Base-by-base conservation (phyloP, 1,140 invertebrate species). In the Anastrepha ludens region DNA sequence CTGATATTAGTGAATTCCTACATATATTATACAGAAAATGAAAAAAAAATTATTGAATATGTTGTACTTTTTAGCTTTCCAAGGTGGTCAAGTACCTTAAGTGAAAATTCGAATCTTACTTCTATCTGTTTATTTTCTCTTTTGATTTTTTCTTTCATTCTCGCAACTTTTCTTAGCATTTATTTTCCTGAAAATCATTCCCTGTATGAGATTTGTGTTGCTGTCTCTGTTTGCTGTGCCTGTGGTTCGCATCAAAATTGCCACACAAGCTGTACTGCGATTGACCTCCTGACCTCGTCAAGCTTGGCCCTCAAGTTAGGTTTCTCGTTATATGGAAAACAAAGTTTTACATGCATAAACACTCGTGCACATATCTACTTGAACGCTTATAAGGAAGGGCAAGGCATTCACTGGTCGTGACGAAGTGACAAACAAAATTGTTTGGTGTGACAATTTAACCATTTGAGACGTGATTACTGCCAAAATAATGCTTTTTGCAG, bases 371-470 rank as follows among this genome's bases (percentile, higher is more conserved):
- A 17, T 15, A 44, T 74, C 3, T 20, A 20, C 3, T 81, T 55
- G 44, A 81, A 20, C 17, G 20, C 74, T 81, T 81, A 81, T 81
- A 81, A 81, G 74, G 74, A 81, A 81, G 74, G 74, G 74, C 74
- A 81, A 47, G 74, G 74, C 74, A 81, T 81, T 20, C 17, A 55
- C 15, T 81, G 44, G 74, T 81, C 74, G 74, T 81, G 74, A 81
- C 74, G 74, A 81, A 81, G 47, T 81, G 74, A 81, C 74, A 81
- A 81, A 41, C 74, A 47, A 41, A 55, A 58, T 47, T 13, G 74
- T 20, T 81, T 55, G 74, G 47, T 58, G 74, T 81, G 74, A 81
- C 74, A 81, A 81, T 81, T 81, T 81, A 81, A 81, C 44, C 74
- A 55, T 81, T 81, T 81, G 74, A 81, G 50, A 81, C 47, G 74